phyloP scores from a whole-genome alignment of 1,140 invertebrate genomes.

The Nephila pilipes region DNA sequence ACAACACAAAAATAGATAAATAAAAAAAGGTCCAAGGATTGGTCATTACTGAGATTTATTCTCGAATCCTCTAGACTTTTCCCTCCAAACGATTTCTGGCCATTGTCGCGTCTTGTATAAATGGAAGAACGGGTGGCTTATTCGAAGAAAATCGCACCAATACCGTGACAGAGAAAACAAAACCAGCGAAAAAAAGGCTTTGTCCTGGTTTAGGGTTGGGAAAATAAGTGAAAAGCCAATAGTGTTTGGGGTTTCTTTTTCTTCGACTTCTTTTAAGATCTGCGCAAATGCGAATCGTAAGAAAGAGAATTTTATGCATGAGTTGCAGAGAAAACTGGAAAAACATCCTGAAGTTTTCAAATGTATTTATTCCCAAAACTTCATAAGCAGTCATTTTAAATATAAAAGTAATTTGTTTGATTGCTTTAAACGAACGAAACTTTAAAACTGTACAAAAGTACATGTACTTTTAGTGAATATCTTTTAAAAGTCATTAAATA shows the following conservation, averaged over 20 bases:
- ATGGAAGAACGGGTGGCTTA: conserved; percentile 21
- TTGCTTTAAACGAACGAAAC: no score
- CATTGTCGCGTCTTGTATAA: conserved; percentile 42
- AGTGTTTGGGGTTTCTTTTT: neutral
- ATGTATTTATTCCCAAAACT: no score
- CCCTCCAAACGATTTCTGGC: conserved; percentile 33
- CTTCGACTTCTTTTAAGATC: neutral
- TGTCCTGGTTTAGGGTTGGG: conserved; percentile 14
- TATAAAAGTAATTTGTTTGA: no score
- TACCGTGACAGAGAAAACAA: conserved; percentile 8
- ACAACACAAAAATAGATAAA: conserved; percentile 19
- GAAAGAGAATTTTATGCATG: neutral
- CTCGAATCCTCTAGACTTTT: conserved; percentile 42
- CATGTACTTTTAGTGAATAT: no score
- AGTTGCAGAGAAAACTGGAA: neutral
- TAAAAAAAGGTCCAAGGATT: neutral
- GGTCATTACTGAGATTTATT: conserved; percentile 63
- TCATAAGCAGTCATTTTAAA: no score
- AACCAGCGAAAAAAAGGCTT: neutral
- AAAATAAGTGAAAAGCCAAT: conserved; percentile 34
- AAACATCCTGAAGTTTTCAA: no score
- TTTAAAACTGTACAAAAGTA: no score
- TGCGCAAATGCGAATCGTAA: neutral
- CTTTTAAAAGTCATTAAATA: no score
- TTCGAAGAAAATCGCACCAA: conserved; percentile 51